Evolutionary conservation across 2,113 vertebrate genomes (phyloP).

Genomic region (Nothoprocta perdicaria): DNA sequence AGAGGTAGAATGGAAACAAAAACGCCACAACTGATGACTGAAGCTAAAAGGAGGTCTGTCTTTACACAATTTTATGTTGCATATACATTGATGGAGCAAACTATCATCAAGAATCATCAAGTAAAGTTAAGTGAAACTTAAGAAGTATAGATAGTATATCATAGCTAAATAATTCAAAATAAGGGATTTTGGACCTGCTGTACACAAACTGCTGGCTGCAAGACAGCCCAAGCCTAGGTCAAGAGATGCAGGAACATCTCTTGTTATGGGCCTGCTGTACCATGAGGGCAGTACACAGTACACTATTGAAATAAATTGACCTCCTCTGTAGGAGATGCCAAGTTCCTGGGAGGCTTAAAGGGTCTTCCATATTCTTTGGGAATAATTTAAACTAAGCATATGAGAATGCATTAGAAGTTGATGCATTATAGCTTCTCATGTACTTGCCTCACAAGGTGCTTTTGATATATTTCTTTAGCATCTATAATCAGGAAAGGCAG

Average conservation of each 20-base stretch:
- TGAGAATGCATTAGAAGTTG: neutral
- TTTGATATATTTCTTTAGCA: neutral
- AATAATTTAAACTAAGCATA: neutral
- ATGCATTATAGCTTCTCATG: neutral
- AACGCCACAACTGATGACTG: neutral
- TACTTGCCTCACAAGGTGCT: neutral
- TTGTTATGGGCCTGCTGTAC: rapidly evolving
- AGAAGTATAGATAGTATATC: neutral
- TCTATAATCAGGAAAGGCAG: neutral
- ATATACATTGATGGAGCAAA: neutral
- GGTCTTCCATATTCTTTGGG: neutral
- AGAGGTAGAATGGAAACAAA: neutral
- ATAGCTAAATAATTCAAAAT: neutral
- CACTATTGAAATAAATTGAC: neutral
- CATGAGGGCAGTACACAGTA: rapidly evolving
- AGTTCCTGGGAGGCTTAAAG: neutral
- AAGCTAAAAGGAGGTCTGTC: neutral
- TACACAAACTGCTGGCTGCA: neutral
- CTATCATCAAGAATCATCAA: neutral
- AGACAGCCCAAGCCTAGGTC: neutral
- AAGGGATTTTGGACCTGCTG: neutral
- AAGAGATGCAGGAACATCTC: neutral
- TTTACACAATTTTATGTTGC: neutral
- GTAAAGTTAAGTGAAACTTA: rapidly evolving
- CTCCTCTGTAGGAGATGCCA: neutral